phyloP scores from a whole-genome alignment of 2,113 vertebrate genomes.

The Pao palembangensis region DNA sequence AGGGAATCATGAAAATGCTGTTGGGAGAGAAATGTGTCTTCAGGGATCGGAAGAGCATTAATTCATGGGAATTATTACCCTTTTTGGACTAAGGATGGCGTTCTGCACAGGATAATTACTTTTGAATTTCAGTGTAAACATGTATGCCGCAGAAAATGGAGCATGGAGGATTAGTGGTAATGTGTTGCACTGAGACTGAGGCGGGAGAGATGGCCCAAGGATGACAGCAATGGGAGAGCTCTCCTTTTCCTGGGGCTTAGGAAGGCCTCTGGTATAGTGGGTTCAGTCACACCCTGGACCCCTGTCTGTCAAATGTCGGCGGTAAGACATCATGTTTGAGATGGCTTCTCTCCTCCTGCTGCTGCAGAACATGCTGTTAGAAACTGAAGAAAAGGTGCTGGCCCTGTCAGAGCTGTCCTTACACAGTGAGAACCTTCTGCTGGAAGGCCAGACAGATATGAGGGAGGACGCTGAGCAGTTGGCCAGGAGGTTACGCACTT shows the following conservation, averaged over 20 bases:
- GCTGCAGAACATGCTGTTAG: constrained; percentile 91
- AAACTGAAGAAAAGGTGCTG: constrained; percentile 93
- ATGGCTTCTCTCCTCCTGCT: constrained; percentile 75
- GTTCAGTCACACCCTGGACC: constrained; percentile 9
- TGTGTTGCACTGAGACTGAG: constrained; percentile 38
- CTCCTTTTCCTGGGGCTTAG: constrained; percentile 26
- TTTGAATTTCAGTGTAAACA: constrained; percentile 13
- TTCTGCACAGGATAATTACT: constrained; percentile 15
- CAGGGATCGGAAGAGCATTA: not conserved
- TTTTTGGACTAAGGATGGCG: constrained; percentile 11
- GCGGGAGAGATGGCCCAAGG: constrained; percentile 40
- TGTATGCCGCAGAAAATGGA: constrained; percentile 38
- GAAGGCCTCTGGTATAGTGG: constrained; percentile 38
- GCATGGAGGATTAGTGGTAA: constrained; percentile 67
- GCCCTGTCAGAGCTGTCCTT: constrained; percentile 87
- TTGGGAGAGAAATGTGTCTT: constrained; percentile 8
- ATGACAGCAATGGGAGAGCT: constrained; percentile 44
- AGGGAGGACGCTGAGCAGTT: constrained; percentile 87
- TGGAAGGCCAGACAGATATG: constrained; percentile 85
- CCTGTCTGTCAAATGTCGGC: not conserved
- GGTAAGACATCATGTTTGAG: constrained; percentile 67
- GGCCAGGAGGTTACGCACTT: constrained; percentile 76
- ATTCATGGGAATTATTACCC: constrained; percentile 6
- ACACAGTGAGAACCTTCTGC: constrained; percentile 88
- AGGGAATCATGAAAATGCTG: constrained; percentile 5